phyloP scores from a whole-genome alignment of 2,113 vertebrate genomes.

The Ammodytes dubius region DNA sequence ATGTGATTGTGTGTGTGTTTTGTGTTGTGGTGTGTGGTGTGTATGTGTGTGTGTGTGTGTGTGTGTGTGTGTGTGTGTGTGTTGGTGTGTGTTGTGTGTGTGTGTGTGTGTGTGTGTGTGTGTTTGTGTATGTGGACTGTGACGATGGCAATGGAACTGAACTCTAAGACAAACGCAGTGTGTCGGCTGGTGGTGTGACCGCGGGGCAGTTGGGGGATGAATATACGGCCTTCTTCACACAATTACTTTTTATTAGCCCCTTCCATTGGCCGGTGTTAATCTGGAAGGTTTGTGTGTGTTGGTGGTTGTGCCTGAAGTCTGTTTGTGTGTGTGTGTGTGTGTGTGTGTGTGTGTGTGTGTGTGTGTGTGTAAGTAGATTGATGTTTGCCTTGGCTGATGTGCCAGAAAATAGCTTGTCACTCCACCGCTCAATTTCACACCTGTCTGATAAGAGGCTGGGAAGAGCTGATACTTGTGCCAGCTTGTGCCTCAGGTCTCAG shows the following conservation, averaged over 20 bases:
- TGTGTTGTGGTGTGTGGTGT: conserved; percentile 46
- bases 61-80: conserved; percentile 39
- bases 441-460: conserved; percentile 65
- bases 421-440: conserved; percentile 45
- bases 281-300: conserved; percentile 30
- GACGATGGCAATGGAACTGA: conserved; percentile 69
- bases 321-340: background rate
- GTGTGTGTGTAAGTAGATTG: conserved; percentile 20
- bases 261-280: conserved; percentile 58
- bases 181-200: conserved; percentile 24
- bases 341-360: conserved; percentile 35
- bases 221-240: conserved; percentile 60
- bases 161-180: conserved; percentile 68
- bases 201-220: conserved; percentile 29
- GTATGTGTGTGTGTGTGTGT: conserved; percentile 2
- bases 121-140: conserved; percentile 30
- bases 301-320: conserved; percentile 1
- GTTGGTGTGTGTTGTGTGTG: conserved; percentile 32
- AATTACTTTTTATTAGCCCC: conserved; percentile 69
- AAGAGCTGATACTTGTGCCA: conserved; percentile 53
- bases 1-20: conserved; percentile 46
- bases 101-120: conserved; percentile 11
- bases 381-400: conserved; percentile 58
- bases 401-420: conserved; percentile 52
- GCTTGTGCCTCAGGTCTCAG: conserved; percentile 21